Base-by-base conservation (phyloP, 1,140 invertebrate genomes). In the Yoshiicerus persimilis region DNA sequence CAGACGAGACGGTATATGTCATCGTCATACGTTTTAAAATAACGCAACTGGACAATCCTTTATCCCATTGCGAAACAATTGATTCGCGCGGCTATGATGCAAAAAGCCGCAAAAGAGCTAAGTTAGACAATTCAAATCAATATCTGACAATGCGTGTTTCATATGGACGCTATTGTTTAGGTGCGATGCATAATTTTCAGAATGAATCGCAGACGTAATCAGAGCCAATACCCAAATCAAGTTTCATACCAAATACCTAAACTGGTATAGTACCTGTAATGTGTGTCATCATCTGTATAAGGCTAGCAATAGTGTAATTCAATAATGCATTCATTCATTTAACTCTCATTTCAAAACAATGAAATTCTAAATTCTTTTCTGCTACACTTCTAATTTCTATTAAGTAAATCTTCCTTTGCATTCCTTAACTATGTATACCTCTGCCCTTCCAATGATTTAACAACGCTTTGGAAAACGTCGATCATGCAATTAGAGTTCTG, bases 41-140 rank as follows among this genome's bases (percentile, higher is more conserved):
- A 80, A 23, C 32, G 75, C 75, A 80, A 80, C 30, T 80, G 75
- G 75, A 80, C 75, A 80, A 80, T 80, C 75, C 75, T 80, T 80
- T 36, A 80, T n/a, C 23, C 30, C 30, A 80, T 80, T 80, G 75
- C 32, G 75, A 80, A 80, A 80, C 75, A 80, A 80, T 80, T 80
- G 75, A 80, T 80, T 80, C 75, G 66, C 66, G 9, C 1, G 5
- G 30, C 75, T 34, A 34, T 80, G 75, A 80, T 80, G 75, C 32
- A 80, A 80, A 80, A 80, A 80, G 75, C 34, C 75, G 75, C 75
- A 36, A 80, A 80, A 80, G 47, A 56, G 34, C 20, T 27, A n/a
- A 36, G 64, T 30, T 34, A 80, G 75, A 36, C 75, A 80, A 80
- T 80, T 80, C 75, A 38, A 80, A 80, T 80, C 75, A 80, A 80